phyloP scores from a whole-genome alignment of 2,888 invertebrate genomes.

The Prenolepis imparis region DNA sequence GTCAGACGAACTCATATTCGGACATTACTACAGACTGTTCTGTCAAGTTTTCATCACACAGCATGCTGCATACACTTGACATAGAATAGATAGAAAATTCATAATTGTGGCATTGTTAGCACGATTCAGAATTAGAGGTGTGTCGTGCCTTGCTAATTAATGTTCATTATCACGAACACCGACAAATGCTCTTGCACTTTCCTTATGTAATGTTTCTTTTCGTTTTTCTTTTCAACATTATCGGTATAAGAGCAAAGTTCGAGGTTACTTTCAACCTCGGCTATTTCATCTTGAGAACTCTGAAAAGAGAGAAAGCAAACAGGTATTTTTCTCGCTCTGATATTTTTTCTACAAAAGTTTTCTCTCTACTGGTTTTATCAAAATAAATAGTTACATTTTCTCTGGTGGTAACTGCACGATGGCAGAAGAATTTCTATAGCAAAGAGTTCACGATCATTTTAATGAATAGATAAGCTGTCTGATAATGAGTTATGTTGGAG shows the following conservation, averaged over 20 bases:
- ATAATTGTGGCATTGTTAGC: neutral
- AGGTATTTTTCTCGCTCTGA: neutral
- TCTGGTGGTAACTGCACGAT: neutral
- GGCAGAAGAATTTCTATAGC: neutral
- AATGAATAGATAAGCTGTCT: neutral
- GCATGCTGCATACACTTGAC: neutral
- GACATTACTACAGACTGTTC: slow-evolving; percentile 11
- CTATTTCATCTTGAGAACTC: neutral
- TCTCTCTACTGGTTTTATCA: neutral
- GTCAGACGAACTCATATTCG: slow-evolving; percentile 63
- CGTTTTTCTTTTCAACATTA: neutral
- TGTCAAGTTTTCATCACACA: neutral
- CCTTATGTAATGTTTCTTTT: slow-evolving; percentile 6
- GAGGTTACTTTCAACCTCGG: neutral
- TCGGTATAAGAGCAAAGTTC: slow-evolving; percentile 8
- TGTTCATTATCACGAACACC: neutral
- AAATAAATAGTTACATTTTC: neutral
- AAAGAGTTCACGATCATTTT: neutral
- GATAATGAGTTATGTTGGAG: neutral
- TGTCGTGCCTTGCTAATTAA: neutral
- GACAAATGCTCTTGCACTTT: neutral
- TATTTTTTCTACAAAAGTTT: slow-evolving; percentile 13
- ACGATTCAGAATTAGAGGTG: neutral
- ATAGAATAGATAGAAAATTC: neutral
- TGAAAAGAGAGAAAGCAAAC: neutral